Percentiles rank a stretch among this genome's conserved stretches.
phyloP scores from a whole-genome alignment of 2,888 invertebrate genomes.

The Diabrotica balteata region DNA sequence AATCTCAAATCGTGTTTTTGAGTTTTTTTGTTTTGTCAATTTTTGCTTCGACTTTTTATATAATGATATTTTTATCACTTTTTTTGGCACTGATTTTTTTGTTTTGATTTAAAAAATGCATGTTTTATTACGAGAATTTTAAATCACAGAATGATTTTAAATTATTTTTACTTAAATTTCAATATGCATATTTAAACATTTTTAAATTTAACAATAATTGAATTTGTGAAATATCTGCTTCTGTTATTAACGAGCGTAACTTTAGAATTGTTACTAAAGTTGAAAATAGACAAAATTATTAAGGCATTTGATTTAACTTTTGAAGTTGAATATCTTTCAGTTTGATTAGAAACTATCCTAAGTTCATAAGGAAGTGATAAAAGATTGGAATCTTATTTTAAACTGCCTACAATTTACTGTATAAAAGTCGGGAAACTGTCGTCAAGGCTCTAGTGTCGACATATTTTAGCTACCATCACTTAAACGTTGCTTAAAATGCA shows the following conservation, averaged over 20 bases:
- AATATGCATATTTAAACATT: slow-evolving; percentile 5
- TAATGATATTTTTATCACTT: slow-evolving; percentile 14
- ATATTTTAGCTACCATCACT: too few species aligned
- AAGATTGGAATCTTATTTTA: too few species aligned
- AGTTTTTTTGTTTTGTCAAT: slow-evolving; percentile 16
- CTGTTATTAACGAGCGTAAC: not conserved
- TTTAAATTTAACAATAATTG: not conserved
- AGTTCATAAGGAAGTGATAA: too few species aligned
- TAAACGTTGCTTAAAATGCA: too few species aligned
- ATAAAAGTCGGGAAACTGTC: too few species aligned
- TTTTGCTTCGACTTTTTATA: slow-evolving; percentile 16
- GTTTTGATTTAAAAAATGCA: slow-evolving; percentile 11
- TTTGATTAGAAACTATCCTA: too few species aligned
- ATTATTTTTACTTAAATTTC: not conserved
- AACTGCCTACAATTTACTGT: too few species aligned
- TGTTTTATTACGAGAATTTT: slow-evolving; percentile 7
- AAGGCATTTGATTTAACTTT: too few species aligned
- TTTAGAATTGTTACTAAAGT: too few species aligned
- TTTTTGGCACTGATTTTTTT: slow-evolving; percentile 14
- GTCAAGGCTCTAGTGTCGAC: too few species aligned
- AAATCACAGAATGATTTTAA: not conserved
- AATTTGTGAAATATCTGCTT: slow-evolving; percentile 16
- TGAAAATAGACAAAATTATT: too few species aligned
- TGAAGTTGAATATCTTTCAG: too few species aligned
- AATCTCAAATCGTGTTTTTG: not conserved